A percentile compares a stretch with the other conserved stretches of the same genome.
phyloP scores from a whole-genome alignment of 2,888 invertebrate species.

The Ectobius pallidus region DNA sequence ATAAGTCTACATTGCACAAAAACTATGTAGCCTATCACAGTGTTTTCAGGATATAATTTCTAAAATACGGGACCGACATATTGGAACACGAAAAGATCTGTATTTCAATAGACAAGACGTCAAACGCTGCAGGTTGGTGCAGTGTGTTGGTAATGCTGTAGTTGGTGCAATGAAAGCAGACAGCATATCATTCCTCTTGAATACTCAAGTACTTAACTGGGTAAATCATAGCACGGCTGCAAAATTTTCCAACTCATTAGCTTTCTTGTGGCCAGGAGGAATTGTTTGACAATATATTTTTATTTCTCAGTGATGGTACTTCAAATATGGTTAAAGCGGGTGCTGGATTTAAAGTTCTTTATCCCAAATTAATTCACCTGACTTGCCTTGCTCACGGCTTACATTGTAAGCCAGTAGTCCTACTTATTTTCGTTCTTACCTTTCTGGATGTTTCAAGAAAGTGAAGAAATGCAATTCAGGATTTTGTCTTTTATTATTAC shows the following conservation, averaged over 20 bases:
- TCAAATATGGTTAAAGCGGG: background rate
- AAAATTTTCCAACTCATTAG: background rate
- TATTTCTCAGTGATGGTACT: background rate
- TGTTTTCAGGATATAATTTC: background rate
- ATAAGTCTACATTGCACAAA: background rate
- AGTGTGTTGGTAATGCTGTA: background rate
- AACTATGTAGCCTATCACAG: background rate
- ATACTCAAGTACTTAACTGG: background rate
- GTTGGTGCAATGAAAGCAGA: constrained; percentile 14
- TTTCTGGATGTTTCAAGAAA: no score
- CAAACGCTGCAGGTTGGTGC: background rate
- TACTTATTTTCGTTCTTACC: no score
- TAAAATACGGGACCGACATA: background rate
- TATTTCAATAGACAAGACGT: background rate
- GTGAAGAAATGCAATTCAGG: no score
- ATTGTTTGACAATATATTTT: no score
- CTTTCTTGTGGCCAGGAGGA: constrained; percentile 2
- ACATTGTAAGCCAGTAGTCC: no score
- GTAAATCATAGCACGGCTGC: background rate
- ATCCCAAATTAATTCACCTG: background rate
- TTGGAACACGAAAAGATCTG: constrained; percentile 12
- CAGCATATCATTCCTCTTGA: background rate
- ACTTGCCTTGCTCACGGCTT: constrained; percentile 7
- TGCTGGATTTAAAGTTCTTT: background rate
- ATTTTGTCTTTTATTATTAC: no score